A percentile compares a stretch with the other conserved stretches of the same genome.
phyloP scores from a whole-genome alignment of 2,113 vertebrate species.

The Orthonyx spaldingii region DNA sequence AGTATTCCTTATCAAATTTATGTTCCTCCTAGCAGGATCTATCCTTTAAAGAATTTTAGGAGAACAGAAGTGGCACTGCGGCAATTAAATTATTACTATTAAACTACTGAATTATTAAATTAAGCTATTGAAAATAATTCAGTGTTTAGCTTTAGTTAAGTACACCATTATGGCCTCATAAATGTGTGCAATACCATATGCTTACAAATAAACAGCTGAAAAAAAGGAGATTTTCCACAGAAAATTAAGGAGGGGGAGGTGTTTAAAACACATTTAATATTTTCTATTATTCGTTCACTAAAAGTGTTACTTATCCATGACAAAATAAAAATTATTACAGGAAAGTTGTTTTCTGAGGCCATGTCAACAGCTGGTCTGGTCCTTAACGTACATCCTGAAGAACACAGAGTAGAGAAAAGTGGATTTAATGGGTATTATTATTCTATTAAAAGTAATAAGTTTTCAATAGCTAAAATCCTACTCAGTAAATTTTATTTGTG shows the following conservation, averaged over 20 bases:
- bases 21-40: background rate
- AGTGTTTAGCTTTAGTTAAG: background rate
- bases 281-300: background rate
- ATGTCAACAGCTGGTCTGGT: background rate
- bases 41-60: background rate
- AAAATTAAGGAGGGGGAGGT: fast-evolving
- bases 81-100: too few relatives aligned
- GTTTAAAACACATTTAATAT: background rate
- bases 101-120: too few relatives aligned
- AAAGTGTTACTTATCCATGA: background rate
- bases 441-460: background rate
- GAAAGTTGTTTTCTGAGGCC: background rate
- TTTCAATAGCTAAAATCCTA: background rate
- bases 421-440: background rate
- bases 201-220: background rate
- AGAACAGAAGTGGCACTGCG: background rate
- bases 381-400: background rate
- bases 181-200: background rate
- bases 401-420: background rate
- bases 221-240: background rate
- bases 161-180: background rate
- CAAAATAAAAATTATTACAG: background rate
- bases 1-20: background rate
- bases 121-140: background rate
- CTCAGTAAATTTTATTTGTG: background rate